phyloP scores from a whole-genome alignment of 2,888 invertebrate species.

The Taphrorychus bicolor region DNA sequence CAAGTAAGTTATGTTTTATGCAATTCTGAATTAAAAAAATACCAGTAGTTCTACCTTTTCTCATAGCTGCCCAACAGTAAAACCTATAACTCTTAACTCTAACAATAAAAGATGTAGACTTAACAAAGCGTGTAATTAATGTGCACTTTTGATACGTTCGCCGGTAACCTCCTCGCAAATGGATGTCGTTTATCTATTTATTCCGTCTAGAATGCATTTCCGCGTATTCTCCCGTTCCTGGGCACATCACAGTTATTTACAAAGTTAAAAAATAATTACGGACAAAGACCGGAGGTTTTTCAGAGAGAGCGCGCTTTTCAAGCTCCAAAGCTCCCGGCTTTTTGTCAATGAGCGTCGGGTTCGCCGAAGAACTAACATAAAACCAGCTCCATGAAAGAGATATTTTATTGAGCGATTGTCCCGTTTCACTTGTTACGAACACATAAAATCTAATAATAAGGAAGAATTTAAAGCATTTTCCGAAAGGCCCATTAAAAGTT shows the following conservation, averaged over 20 bases:
- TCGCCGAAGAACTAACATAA: neutral
- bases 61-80: too few species aligned
- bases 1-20: too few species aligned
- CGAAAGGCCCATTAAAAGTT: conserved; percentile 5
- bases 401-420: neutral
- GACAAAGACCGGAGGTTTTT: neutral
- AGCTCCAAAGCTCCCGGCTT: neutral
- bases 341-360: neutral
- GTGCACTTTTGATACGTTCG: conserved; percentile 16
- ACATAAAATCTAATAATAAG: neutral
- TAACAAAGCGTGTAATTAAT: conserved; percentile 27
- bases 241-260: neutral
- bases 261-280: conserved; percentile 1
- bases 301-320: neutral
- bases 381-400: neutral
- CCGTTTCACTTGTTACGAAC: neutral
- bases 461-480: neutral
- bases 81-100: conserved; percentile 13
- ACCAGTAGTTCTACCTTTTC: too few species aligned
- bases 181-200: conserved; percentile 21
- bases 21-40: too few species aligned
- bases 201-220: conserved; percentile 16
- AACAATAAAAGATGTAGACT: conserved; percentile 24
- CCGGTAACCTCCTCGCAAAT: conserved; percentile 11
- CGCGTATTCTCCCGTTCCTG: conserved; percentile 6